Evolutionary conservation across 2,113 vertebrate species (phyloP).

Genomic region (Macquaria ambigua): DNA sequence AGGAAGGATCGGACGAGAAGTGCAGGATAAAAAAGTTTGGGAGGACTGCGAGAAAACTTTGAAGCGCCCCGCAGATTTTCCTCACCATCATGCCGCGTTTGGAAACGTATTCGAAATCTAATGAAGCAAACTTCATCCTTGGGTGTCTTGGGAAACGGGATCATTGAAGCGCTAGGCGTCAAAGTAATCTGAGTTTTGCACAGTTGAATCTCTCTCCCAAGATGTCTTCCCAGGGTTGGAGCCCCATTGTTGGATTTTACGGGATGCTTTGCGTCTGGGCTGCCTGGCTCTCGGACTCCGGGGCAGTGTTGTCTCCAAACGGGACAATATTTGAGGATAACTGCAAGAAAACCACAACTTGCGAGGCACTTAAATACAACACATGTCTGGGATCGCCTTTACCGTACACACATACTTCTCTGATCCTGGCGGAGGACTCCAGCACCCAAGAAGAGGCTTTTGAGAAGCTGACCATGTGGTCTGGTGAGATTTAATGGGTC

Average conservation of each 20-base stretch:
- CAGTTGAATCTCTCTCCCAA: slow-evolving; percentile 70
- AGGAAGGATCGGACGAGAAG: slow-evolving; percentile 53
- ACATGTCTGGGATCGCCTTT: slow-evolving; percentile 92
- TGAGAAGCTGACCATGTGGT: slow-evolving; percentile 94
- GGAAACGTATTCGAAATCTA: slow-evolving; percentile 34
- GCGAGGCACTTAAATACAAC: slow-evolving; percentile 89
- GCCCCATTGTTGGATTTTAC: slow-evolving; percentile 81
- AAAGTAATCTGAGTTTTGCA: slow-evolving; percentile 20
- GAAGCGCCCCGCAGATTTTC: slow-evolving; percentile 22
- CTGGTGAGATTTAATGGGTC: slow-evolving; percentile 85
- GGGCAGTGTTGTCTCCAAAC: slow-evolving; percentile 76
- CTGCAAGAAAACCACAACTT: slow-evolving; percentile 89
- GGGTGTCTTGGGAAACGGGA: neutral
- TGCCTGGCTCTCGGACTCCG: slow-evolving; percentile 56
- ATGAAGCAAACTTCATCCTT: slow-evolving; percentile 14
- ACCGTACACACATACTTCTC: slow-evolving; percentile 93
- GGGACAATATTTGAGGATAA: slow-evolving; percentile 83
- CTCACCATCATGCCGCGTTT: slow-evolving; percentile 62
- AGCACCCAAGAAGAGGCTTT: slow-evolving; percentile 90
- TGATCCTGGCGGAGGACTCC: slow-evolving; percentile 92
- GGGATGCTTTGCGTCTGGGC: slow-evolving; percentile 80
- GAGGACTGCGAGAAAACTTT: slow-evolving; percentile 57
- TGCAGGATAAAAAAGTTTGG: slow-evolving; percentile 58
- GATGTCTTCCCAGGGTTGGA: slow-evolving; percentile 83
- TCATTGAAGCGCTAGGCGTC: slow-evolving; percentile 1